Evolutionary conservation across 1,140 invertebrate species (phyloP), one percentile per base, ranked within the genome.

Genomic region (Dufourea novaeangliae): DNA sequence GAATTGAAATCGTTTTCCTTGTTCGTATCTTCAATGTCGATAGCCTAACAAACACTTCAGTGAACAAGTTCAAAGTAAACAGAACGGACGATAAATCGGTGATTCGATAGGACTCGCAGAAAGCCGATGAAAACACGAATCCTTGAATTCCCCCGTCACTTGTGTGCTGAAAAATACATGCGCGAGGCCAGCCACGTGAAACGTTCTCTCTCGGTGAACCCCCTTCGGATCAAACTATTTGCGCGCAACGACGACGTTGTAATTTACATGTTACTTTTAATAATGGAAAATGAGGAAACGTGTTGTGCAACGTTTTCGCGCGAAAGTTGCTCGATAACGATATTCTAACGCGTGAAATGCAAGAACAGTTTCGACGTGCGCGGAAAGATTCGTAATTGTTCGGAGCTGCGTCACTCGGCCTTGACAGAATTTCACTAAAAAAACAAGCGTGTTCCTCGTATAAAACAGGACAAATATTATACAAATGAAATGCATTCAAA

Each of bases 141-240:
- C 56, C 56, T 71, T 62, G 56, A 62, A 6, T 46, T 20, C 34
- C n/a, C 0, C 29, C 37, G 56, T 62, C 56, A 46, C 29, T 34
- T 10, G 14, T 10, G 14, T 12, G 7, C 2, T 34, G 27, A 20
- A 34, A 20, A 62, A 20, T n/a, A n/a, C 5, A 8, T 22, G 39
- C 10, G 1, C 56, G 29, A 71, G 69, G 39, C 29, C 57, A 14
- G 11, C 56, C 14, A 27, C 56, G 32, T 37, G 17, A 54, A 62
- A 52, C 12, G n/a, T n/a, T n/a, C 44, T 17, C 20, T 50, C 39
- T 8, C 5, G n/a, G 69, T 46, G n/a, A 46, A 34, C 17, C 39
- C 57, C 52, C 27, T 6, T 4, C 3, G 34, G 14, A 46, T 46
- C 25, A 25, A 22, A 27, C 2, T 25, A 25, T 1, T 46, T 46